These are phyloP conservation scores for Brotula barbata DNA, from an alignment of 2,797 vertebrate species.

Conservation along the genomic window DNA sequence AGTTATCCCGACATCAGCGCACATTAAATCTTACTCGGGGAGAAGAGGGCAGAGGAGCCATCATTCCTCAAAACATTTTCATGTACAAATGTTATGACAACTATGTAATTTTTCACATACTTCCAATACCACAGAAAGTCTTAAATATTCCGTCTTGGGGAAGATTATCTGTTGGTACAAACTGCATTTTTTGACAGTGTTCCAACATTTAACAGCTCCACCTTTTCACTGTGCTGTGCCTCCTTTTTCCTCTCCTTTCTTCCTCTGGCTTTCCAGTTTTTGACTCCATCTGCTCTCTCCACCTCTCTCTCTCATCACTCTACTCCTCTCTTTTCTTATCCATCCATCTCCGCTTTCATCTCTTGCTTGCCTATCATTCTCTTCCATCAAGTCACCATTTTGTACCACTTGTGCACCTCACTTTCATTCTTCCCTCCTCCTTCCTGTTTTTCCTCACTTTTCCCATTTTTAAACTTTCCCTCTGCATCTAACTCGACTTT, in stretches of 20 bases:
- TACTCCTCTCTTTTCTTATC: too few relatives aligned
- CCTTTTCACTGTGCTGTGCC: conserved; percentile 26
- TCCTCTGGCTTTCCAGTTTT: too few relatives aligned
- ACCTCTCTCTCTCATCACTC: neutral
- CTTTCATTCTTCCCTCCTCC: conserved; percentile 12
- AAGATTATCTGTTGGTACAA: conserved; percentile 31
- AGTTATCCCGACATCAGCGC: conserved; percentile 52
- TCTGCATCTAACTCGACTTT: neutral
- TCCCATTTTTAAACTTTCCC: too few relatives aligned
- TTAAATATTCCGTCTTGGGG: conserved; percentile 38
- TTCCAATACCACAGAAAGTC: conserved; percentile 49
- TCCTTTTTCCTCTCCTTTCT: neutral
- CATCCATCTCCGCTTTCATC: neutral
- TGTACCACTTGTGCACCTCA: neutral
- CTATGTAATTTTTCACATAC: conserved; percentile 51
- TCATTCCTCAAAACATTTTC: conserved; percentile 51
- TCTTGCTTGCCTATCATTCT: neutral
- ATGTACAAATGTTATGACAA: conserved; percentile 68
- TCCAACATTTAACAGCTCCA: conserved; percentile 35
- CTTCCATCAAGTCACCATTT: neutral
- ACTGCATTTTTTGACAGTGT: conserved; percentile 27
- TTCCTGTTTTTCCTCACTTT: neutral
- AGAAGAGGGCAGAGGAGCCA: conserved; percentile 41
- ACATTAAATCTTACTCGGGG: conserved; percentile 36
- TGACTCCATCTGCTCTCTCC: neutral